phyloP scores from a whole-genome alignment of 2,888 invertebrate species.

The Drosophila nr. fundita region DNA sequence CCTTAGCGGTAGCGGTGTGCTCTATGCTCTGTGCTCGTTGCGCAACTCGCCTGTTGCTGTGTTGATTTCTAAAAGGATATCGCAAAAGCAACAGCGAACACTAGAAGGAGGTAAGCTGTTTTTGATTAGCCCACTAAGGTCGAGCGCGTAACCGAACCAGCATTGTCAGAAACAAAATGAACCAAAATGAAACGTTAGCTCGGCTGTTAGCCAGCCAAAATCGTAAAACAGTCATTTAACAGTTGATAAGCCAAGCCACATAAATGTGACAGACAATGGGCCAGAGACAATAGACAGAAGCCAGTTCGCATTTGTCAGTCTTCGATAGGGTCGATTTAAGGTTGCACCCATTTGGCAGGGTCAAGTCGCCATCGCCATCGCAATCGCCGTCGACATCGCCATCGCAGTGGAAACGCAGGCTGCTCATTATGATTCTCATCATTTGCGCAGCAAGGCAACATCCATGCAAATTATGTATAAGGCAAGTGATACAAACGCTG shows the following conservation, averaged over 20 bases:
- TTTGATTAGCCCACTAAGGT: conserved; percentile 60
- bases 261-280: conserved; percentile 33
- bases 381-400: neutral
- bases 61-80: conserved; percentile 55
- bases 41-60: conserved; percentile 1
- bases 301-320: neutral
- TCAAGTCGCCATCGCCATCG: conserved; percentile 5
- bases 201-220: conserved; percentile 28
- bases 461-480: conserved; percentile 42
- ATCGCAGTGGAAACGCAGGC: neutral
- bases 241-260: conserved; percentile 56
- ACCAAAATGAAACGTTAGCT: conserved; percentile 19
- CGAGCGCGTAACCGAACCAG: conserved; percentile 19
- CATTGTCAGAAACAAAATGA: conserved; percentile 28
- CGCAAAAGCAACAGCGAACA: conserved; percentile 26
- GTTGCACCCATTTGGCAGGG: conserved; percentile 5
- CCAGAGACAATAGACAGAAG: conserved; percentile 1
- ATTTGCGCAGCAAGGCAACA: conserved; percentile 32
- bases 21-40: neutral
- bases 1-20: neutral
- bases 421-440: conserved; percentile 27
- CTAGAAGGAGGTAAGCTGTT: conserved; percentile 53
- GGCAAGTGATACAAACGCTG: neutral
- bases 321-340: conserved; percentile 6
- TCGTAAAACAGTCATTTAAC: conserved; percentile 61